Conservation (phyloP, 1,140 invertebrate genomes). For the Odontomachus brunneus region DNA sequence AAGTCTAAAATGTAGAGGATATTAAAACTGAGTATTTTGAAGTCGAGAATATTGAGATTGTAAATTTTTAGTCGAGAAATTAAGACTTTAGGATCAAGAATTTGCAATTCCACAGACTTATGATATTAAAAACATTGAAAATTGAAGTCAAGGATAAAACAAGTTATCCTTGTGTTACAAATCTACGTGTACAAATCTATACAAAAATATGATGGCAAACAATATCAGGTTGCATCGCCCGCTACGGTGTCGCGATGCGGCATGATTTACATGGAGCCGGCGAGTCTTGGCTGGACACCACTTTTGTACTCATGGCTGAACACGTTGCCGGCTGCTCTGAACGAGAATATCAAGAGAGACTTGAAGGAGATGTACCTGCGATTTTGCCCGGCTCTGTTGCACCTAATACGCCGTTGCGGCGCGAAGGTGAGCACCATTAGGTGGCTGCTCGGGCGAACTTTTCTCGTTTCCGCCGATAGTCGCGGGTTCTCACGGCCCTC, state of each 20-base stretch:
- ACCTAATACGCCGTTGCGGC: slow-evolving; percentile 89
- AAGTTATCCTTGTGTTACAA: not conserved
- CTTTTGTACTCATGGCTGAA: slow-evolving; percentile 95
- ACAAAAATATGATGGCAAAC: not conserved
- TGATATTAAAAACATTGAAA: too few relatives aligned
- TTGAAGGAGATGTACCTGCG: slow-evolving; percentile 91
- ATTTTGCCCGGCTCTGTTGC: slow-evolving; percentile 91
- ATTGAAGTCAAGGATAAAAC: too few relatives aligned
- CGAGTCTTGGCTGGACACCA: slow-evolving; percentile 94
- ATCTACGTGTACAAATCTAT: too few relatives aligned
- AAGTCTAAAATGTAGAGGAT: too few relatives aligned
- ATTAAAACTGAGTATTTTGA: too few relatives aligned
- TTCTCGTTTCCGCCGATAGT: slow-evolving; percentile 5
- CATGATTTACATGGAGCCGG: slow-evolving; percentile 98
- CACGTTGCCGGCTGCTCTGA: slow-evolving; percentile 89
- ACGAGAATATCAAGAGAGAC: slow-evolving; percentile 89
- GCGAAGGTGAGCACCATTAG: slow-evolving; percentile 84
- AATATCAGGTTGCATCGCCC: slow-evolving; percentile 91
- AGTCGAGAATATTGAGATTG: too few relatives aligned
- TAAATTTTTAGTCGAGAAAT: too few relatives aligned
- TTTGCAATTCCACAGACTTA: too few relatives aligned
- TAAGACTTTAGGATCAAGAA: too few relatives aligned
- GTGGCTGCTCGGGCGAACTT: not conserved
- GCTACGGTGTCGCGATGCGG: slow-evolving; percentile 96
- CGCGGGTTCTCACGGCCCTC: slow-evolving; percentile 5